Base-by-base conservation (phyloP, 2,888 invertebrate genomes). In the Lithophane semibrunnea region DNA sequence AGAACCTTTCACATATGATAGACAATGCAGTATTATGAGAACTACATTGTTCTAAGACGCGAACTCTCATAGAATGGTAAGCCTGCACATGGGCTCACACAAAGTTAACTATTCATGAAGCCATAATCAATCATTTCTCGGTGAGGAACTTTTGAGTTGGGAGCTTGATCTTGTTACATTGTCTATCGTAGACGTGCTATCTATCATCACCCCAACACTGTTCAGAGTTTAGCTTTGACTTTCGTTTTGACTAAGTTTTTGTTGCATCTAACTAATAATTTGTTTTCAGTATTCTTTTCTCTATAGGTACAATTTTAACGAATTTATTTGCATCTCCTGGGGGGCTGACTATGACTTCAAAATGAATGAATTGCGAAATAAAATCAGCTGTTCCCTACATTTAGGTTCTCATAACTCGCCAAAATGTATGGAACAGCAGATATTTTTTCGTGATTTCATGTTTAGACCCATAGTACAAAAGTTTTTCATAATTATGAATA, bases 71-170 rank as follows among this genome's bases (percentile, higher is more conserved):
- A 37, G 10, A 75, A 42, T 47, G 13, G 16, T 21, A 49, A 52
- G 44, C 5, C 16, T 64, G n/a, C 13, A 58, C 44, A 13, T 24
- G 52, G 9, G 24, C 68, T 42, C 21, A 47, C 29, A 75, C 24
- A 52, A 75, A 47, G 56, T 75, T 75, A 47, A 52, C 56, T 81
- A 80, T 80, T 64, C 67, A 58, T 71, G 54, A 52, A 29, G 54
- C 16, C 56, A 49, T 79, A 52, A 83, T 82, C 79, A 79, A 82
- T 83, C 79, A 82, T 71, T 63, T 64, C 42, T 63, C 42, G n/a
- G 58, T n/a, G 37, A n/a, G 21, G 12, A 63, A 67, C 52, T 70
- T 82, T 60, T 44, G 56, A 77, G 72, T 77, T 49, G 4, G 10
- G 29, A 29, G 12, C 16, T 58, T 61, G 56, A n/a, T 79, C 69